Evolutionary conservation across 1,140 invertebrate genomes (phyloP).

Genomic region (Drosophila erecta): DNA sequence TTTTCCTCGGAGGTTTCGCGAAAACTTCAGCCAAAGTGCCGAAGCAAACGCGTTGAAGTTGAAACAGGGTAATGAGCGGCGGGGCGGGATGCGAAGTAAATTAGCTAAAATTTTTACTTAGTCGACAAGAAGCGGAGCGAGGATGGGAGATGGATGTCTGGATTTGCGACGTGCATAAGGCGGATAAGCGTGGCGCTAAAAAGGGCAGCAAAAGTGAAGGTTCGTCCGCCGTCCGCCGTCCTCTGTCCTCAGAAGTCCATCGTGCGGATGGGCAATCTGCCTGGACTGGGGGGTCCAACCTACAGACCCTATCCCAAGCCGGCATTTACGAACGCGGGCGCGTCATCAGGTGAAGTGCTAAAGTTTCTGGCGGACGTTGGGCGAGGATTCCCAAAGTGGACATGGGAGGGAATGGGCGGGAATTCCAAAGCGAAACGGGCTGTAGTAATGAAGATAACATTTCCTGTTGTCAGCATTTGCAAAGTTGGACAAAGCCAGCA

Average conservation of each 20-base stretch:
- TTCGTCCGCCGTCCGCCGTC: neutral
- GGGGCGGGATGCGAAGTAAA: conserved; percentile 34
- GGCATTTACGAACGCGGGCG: conserved; percentile 5
- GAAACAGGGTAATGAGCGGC: conserved; percentile 17
- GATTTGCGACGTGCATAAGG: conserved; percentile 7
- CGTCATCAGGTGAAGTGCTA: conserved; percentile 61
- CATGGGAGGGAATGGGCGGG: neutral
- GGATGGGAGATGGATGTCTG: conserved; percentile 51
- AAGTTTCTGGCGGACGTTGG: conserved; percentile 30
- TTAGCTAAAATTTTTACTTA: conserved; percentile 64
- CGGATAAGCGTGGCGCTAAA: conserved; percentile 32
- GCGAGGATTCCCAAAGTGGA: conserved; percentile 1
- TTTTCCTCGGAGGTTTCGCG: conserved; percentile 39
- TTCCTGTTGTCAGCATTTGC: conserved; percentile 75
- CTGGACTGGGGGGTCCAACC: neutral
- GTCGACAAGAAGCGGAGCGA: conserved; percentile 33
- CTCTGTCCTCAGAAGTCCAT: neutral
- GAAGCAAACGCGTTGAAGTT: conserved; percentile 31
- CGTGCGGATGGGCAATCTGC: conserved; percentile 1
- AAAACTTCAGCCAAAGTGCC: conserved; percentile 56
- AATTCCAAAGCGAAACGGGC: conserved; percentile 39
- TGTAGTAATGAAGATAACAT: conserved; percentile 78
- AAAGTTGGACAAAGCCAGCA: conserved; percentile 53
- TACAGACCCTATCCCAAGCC: neutral
- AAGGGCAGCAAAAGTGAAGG: conserved; percentile 36